Conservation (phyloP, 1,140 invertebrate genomes). For the Cherax quadricarinatus region DNA sequence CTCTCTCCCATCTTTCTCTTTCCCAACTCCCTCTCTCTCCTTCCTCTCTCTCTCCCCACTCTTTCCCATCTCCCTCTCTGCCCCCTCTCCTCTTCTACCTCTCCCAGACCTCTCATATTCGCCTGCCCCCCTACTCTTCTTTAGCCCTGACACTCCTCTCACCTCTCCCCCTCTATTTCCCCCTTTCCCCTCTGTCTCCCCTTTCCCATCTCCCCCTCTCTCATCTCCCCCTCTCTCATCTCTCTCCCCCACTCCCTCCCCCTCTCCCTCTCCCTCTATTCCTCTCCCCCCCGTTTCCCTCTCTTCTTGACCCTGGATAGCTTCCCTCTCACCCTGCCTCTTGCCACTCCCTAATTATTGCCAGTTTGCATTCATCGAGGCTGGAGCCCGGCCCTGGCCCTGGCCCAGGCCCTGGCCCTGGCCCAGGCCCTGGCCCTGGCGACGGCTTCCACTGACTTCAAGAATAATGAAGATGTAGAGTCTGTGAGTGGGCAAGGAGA, state of each 20-base stretch:
- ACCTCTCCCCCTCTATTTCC: background rate
- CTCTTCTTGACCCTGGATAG: background rate
- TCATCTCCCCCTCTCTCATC: background rate
- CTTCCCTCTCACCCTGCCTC: too few relatives aligned
- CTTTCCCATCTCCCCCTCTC: background rate
- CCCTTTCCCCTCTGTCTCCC: background rate
- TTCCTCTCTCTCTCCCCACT: background rate
- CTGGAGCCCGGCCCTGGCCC: too few relatives aligned
- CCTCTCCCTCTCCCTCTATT: conserved; percentile 13
- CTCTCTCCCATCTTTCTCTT: too few relatives aligned
- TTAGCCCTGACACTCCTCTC: background rate
- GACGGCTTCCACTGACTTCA: background rate
- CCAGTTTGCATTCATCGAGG: background rate
- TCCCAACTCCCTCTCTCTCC: too few relatives aligned
- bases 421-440: too few relatives aligned
- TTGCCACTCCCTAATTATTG: background rate
- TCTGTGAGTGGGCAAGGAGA: background rate
- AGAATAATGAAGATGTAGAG: conserved; percentile 1
- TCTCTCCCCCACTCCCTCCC: too few relatives aligned
- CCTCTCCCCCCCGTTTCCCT: background rate
- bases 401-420: too few relatives aligned
- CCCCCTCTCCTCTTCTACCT: too few relatives aligned
- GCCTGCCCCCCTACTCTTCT: too few relatives aligned
- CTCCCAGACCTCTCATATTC: too few relatives aligned
- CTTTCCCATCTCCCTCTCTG: background rate